phyloP scores from a whole-genome alignment of 2,113 vertebrate species.

The Gobiocypris rarus region DNA sequence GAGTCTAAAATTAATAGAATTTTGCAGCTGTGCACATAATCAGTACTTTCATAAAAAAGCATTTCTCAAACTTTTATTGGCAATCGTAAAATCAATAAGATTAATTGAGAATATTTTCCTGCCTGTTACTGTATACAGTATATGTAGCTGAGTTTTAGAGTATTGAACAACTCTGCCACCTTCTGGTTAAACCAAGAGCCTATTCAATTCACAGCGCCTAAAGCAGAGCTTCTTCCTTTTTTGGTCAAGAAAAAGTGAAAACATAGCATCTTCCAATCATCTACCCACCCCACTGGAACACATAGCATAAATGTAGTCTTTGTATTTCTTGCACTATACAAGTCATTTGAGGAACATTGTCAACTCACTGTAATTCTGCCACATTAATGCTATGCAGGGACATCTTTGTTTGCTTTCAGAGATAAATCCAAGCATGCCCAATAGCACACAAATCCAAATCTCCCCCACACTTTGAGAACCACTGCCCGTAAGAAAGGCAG shows the following conservation, averaged over 20 bases:
- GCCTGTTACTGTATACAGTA: not conserved
- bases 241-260: not conserved
- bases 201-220: not conserved
- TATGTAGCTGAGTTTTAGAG: not conserved
- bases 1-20: not conserved
- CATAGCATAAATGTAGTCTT: not conserved
- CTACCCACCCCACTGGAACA: not conserved
- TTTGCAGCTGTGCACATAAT: not conserved
- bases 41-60: not conserved
- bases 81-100: conserved; percentile 11
- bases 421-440: not conserved
- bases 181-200: conserved; percentile 3
- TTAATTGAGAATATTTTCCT: not conserved
- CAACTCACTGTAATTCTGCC: not conserved
- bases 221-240: not conserved
- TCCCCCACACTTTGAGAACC: not conserved
- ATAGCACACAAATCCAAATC: not conserved
- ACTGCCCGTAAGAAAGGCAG: not conserved
- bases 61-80: not conserved
- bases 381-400: not conserved
- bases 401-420: not conserved
- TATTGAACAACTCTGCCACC: conserved; percentile 22
- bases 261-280: not conserved
- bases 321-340: not conserved
- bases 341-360: not conserved